Evolutionary conservation across 1,140 invertebrate genomes (phyloP).

Genomic region (Archegozetes longisetosus): DNA sequence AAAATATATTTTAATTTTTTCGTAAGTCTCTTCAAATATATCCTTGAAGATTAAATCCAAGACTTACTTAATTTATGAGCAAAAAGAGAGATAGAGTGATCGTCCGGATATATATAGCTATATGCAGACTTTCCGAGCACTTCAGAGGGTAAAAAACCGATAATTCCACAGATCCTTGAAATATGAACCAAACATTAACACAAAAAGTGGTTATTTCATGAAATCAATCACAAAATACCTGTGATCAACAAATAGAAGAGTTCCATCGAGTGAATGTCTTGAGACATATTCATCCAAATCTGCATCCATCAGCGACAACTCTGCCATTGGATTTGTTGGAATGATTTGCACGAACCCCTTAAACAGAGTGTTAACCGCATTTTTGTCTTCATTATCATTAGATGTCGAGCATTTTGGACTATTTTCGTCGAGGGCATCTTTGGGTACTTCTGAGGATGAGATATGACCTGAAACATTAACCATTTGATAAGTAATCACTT

Average conservation of each 20-base stretch:
- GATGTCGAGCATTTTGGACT: not conserved
- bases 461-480: slow-evolving; percentile 40
- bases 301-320: slow-evolving; percentile 49
- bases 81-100: slow-evolving; percentile 62
- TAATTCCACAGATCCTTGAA: slow-evolving; percentile 53
- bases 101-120: slow-evolving; percentile 67
- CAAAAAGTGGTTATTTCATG: not conserved
- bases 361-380: not conserved
- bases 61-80: slow-evolving; percentile 64
- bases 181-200: not conserved
- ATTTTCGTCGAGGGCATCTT: not conserved
- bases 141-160: slow-evolving; percentile 67
- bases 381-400: not conserved
- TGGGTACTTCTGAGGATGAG: not conserved
- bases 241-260: slow-evolving; percentile 67
- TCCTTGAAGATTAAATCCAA: slow-evolving; percentile 13
- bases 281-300: slow-evolving; percentile 67
- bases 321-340: slow-evolving; percentile 36
- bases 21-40: slow-evolving; percentile 14
- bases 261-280: slow-evolving; percentile 59
- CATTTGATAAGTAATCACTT: slow-evolving; percentile 37
- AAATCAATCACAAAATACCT: slow-evolving; percentile 25
- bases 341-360: slow-evolving; percentile 20
- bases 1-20: slow-evolving; percentile 5
- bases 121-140: slow-evolving; percentile 61